A percentile compares a stretch with the other conserved stretches of the same genome.
phyloP scores from a whole-genome alignment of 2,888 invertebrate species.

The Ophion slaviceki region DNA sequence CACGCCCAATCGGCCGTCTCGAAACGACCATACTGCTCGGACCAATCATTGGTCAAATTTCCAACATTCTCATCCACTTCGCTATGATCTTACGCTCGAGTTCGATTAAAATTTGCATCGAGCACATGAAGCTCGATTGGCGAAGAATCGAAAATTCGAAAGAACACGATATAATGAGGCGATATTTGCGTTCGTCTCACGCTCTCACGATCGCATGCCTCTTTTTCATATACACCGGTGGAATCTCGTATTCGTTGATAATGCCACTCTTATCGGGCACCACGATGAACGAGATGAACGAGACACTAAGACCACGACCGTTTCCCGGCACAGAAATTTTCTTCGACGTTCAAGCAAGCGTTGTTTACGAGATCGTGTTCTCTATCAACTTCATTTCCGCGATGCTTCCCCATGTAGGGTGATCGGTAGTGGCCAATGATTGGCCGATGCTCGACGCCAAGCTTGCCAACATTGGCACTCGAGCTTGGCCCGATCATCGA shows the following conservation, averaged over 20 bases:
- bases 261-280: conserved; percentile 47
- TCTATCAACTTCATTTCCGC: conserved; percentile 62
- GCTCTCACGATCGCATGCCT: conserved; percentile 69
- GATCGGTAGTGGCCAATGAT: too few species aligned
- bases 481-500: too few species aligned
- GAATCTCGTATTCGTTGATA: conserved; percentile 62
- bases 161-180: conserved; percentile 66
- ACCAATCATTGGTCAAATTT: conserved; percentile 45
- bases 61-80: conserved; percentile 32
- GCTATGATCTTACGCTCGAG: conserved; percentile 31
- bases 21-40: conserved; percentile 45
- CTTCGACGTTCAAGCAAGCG: conserved; percentile 64
- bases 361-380: conserved; percentile 69
- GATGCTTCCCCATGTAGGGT: too few species aligned
- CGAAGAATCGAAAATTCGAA: conserved; percentile 41
- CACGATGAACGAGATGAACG: conserved; percentile 61
- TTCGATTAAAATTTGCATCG: conserved; percentile 53
- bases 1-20: not conserved
- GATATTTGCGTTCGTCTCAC: conserved; percentile 35
- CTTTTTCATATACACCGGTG: conserved; percentile 72
- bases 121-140: conserved; percentile 64
- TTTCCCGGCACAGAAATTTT: conserved; percentile 74
- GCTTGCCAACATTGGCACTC: too few species aligned
- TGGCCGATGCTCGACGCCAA: too few species aligned
- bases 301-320: conserved; percentile 70